Percentiles rank a stretch among this genome's conserved stretches.
phyloP scores from a whole-genome alignment of 2,797 vertebrate genomes.

The Chelidonichthys spinosus region DNA sequence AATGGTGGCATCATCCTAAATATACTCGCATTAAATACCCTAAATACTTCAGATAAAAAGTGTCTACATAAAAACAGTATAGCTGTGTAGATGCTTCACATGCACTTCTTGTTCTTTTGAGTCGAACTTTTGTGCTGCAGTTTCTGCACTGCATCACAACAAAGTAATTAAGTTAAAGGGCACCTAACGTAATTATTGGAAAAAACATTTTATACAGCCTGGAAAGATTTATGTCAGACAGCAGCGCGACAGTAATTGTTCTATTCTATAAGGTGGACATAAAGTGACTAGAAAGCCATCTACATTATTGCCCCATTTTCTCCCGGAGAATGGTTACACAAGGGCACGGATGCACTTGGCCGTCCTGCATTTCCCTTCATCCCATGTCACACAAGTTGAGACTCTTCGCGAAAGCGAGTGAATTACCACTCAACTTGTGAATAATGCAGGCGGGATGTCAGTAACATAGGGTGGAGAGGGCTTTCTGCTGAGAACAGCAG shows the following conservation, averaged over 20 bases:
- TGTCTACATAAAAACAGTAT: too few relatives aligned
- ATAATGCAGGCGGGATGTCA: constrained; percentile 78
- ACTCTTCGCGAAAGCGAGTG: constrained; percentile 48
- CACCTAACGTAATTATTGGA: constrained; percentile 5
- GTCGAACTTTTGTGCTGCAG: not conserved
- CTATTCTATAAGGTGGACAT: constrained; percentile 50
- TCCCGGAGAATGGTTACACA: constrained; percentile 19
- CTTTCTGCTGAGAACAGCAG: constrained; percentile 82
- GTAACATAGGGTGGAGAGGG: constrained; percentile 60
- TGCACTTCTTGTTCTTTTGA: not conserved
- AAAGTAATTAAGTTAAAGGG: constrained; percentile 47
- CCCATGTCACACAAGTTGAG: constrained; percentile 50
- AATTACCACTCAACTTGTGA: constrained; percentile 68
- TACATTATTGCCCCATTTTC: constrained; percentile 18
- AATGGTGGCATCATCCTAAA: too few relatives aligned
- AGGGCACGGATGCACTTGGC: constrained; percentile 24
- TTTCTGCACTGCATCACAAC: constrained; percentile 32
- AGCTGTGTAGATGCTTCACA: too few relatives aligned
- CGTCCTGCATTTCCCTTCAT: constrained; percentile 45
- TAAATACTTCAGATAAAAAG: too few relatives aligned
- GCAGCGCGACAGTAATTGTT: constrained; percentile 31
- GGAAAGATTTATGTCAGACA: constrained; percentile 24
- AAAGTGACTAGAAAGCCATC: constrained; percentile 34
- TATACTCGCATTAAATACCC: too few relatives aligned
- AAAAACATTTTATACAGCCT: constrained; percentile 34